A percentile compares a stretch with the other conserved stretches of the same genome.
phyloP scores from a whole-genome alignment of 2,888 invertebrate genomes.

The Esperia sulphurella region DNA sequence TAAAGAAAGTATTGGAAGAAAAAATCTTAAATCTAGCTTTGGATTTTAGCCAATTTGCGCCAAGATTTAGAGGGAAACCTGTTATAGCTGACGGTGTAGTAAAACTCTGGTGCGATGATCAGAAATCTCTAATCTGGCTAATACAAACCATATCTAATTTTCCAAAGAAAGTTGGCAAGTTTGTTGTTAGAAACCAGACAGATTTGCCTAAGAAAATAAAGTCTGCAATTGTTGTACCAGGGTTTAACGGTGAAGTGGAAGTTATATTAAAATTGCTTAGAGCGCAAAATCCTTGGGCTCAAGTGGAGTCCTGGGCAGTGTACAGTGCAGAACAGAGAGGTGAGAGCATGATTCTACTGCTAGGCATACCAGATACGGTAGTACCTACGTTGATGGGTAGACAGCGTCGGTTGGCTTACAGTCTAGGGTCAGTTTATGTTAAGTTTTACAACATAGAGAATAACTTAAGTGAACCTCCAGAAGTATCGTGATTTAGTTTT shows the following conservation, averaged over 20 bases:
- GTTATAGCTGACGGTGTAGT: constrained; percentile 4
- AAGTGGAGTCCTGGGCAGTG: constrained; percentile 1
- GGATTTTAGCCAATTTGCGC: not conserved
- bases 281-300: constrained; percentile 3
- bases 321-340: constrained; percentile 5
- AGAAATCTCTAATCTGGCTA: constrained; percentile 3
- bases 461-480: not conserved
- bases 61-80: constrained; percentile 4
- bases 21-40: not conserved
- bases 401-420: not conserved
- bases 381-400: constrained; percentile 1
- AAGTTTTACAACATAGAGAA: not conserved
- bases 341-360: not conserved
- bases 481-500: not conserved
- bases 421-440: constrained; percentile 1
- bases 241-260: not conserved
- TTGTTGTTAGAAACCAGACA: not conserved
- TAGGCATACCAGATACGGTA: constrained; percentile 3
- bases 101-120: constrained; percentile 5
- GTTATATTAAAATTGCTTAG: constrained; percentile 1
- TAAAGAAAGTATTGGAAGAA: constrained; percentile 2
- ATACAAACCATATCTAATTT: not conserved
- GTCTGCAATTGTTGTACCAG: constrained; percentile 1
- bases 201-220: constrained; percentile 3
- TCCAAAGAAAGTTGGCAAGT: not conserved